phyloP scores from a whole-genome alignment of 2,888 invertebrate species.

The Drosophila multiciliata region DNA sequence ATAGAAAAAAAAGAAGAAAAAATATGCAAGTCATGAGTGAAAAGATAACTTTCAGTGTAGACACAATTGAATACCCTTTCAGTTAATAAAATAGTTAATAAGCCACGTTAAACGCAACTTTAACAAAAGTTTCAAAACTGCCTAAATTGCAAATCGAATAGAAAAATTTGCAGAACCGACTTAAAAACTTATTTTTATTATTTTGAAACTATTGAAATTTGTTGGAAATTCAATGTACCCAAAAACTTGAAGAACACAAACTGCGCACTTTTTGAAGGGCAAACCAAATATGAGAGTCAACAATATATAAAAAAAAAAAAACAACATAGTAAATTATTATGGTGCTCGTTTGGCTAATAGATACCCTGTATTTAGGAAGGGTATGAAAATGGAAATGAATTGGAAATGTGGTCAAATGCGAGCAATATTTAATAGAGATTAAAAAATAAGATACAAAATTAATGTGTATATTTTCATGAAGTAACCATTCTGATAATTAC shows the following conservation, averaged over 20 bases:
- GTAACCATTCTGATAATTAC: neutral
- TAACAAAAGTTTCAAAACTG: neutral
- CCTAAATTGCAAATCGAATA: neutral
- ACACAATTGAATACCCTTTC: slow-evolving; percentile 6
- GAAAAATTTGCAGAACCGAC: neutral
- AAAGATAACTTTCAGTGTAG: neutral
- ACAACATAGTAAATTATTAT: neutral
- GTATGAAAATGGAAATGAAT: neutral
- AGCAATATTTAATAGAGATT: neutral
- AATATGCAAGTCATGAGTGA: neutral
- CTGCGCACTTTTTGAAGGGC: slow-evolving; percentile 32
- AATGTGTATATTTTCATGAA: neutral
- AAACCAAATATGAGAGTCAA: slow-evolving; percentile 27
- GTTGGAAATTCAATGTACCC: neutral
- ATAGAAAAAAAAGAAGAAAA: neutral
- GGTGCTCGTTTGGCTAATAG: neutral
- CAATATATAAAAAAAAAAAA: neutral
- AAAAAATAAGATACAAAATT: neutral
- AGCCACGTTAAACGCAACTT: neutral
- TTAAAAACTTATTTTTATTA: neutral
- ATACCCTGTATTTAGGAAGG: slow-evolving; percentile 1
- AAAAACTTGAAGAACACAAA: neutral
- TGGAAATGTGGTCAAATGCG: neutral
- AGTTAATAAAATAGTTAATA: neutral
- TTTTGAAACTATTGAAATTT: neutral